phyloP scores from a whole-genome alignment of 1,140 invertebrate genomes.

The Berghia stephanieae region DNA sequence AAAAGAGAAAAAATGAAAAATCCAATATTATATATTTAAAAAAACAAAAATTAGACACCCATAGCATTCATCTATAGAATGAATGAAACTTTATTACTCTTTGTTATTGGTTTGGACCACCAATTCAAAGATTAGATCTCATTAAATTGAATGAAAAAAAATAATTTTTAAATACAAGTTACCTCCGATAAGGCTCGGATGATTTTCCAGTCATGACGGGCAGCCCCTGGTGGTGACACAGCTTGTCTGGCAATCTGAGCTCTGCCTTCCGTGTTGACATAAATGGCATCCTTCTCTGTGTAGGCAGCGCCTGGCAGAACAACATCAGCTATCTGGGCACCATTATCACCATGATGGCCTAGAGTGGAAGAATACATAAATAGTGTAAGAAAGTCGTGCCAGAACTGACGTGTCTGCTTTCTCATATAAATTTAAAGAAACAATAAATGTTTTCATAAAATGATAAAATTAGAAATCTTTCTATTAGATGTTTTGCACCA shows the following conservation, averaged over 20 bases:
- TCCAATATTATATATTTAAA: not conserved
- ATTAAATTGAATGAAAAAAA: not conserved
- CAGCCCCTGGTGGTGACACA: constrained; percentile 92
- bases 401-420: no score
- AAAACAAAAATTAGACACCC: not conserved
- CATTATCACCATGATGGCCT: constrained; percentile 96
- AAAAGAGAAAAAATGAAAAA: constrained; percentile 13
- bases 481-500: no score
- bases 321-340: constrained; percentile 91
- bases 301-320: constrained; percentile 96
- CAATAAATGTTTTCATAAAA: no score
- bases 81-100: not conserved
- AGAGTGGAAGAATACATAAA: not conserved
- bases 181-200: constrained; percentile 87
- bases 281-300: constrained; percentile 96
- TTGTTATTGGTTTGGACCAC: not conserved
- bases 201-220: constrained; percentile 98
- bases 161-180: constrained; percentile 30
- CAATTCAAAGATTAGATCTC: not conserved
- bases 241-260: constrained; percentile 92
- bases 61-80: no score
- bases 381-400: not conserved
- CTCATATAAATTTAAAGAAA: no score
- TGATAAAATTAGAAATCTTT: no score
- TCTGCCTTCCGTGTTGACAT: constrained; percentile 97